Percentiles rank a stretch among this genome's conserved stretches.
Evolutionary conservation across 2,113 vertebrate species (phyloP).

Genomic region (Cromileptes altivelis): DNA sequence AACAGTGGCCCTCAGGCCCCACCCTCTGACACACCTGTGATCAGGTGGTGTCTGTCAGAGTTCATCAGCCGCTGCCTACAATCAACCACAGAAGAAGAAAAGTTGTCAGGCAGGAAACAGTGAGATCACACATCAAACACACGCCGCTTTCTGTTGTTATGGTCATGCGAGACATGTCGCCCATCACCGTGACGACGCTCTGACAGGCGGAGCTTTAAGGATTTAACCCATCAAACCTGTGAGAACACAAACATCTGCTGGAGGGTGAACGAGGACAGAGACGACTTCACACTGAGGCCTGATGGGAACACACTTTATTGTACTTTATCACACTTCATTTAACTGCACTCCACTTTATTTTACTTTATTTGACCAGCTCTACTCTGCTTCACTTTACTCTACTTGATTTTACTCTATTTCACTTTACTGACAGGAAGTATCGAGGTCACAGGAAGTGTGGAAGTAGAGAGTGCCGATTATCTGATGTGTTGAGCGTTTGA

Average conservation of each 20-base stretch:
- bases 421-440: too few relatives aligned
- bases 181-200: not conserved
- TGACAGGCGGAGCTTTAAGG: slow-evolving; percentile 31
- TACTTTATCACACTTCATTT: too few relatives aligned
- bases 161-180: slow-evolving; percentile 11
- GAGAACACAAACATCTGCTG: not conserved
- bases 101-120: slow-evolving; percentile 5
- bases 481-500: too few relatives aligned
- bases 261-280: not conserved
- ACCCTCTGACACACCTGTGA: too few relatives aligned
- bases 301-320: too few relatives aligned
- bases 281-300: not conserved
- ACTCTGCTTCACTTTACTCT: too few relatives aligned
- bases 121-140: slow-evolving; percentile 15
- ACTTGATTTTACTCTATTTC: too few relatives aligned
- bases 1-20: too few relatives aligned
- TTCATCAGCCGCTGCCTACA: not conserved
- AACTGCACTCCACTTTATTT: too few relatives aligned
- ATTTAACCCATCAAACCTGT: slow-evolving; percentile 23
- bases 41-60: too few relatives aligned
- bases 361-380: too few relatives aligned
- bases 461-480: too few relatives aligned
- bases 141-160: slow-evolving; percentile 12
- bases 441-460: not conserved
- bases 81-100: not conserved